Percentiles rank a stretch among this genome's conserved stretches.
Evolutionary conservation across 2,113 vertebrate genomes (phyloP).

Genomic region (Tylochromis polylepis): DNA sequence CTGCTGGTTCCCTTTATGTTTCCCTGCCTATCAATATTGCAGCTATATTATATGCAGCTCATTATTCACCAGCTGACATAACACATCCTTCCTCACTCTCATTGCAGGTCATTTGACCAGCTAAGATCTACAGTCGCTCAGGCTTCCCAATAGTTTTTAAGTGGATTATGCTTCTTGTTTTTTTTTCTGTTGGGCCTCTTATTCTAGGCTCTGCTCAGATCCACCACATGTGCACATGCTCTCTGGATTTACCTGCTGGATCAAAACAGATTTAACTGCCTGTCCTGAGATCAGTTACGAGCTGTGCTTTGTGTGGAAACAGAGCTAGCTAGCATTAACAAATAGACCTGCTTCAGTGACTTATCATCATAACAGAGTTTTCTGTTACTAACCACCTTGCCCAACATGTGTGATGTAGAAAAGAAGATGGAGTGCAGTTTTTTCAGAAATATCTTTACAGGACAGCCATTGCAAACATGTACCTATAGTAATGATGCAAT

Average conservation of each 20-base stretch:
- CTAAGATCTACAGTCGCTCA: background rate
- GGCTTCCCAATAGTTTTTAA: background rate
- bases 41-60: no score
- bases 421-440: background rate
- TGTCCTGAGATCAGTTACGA: background rate
- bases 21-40: background rate
- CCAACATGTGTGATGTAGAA: background rate
- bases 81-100: background rate
- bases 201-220: background rate
- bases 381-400: background rate
- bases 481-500: fast-evolving
- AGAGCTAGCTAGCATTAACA: background rate
- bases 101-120: background rate
- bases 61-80: background rate
- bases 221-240: fast-evolving
- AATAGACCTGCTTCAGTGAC: background rate
- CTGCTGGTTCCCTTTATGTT: background rate
- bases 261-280: background rate
- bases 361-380: background rate
- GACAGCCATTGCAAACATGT: background rate
- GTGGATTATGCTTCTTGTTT: background rate
- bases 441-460: background rate
- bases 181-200: background rate
- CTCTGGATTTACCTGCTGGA: background rate
- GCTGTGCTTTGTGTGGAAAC: background rate